A percentile compares a stretch with the other conserved stretches of the same genome.
Conservation (phyloP, 2,797 vertebrate genomes). For the Sebastes ruberrimus region DNA sequence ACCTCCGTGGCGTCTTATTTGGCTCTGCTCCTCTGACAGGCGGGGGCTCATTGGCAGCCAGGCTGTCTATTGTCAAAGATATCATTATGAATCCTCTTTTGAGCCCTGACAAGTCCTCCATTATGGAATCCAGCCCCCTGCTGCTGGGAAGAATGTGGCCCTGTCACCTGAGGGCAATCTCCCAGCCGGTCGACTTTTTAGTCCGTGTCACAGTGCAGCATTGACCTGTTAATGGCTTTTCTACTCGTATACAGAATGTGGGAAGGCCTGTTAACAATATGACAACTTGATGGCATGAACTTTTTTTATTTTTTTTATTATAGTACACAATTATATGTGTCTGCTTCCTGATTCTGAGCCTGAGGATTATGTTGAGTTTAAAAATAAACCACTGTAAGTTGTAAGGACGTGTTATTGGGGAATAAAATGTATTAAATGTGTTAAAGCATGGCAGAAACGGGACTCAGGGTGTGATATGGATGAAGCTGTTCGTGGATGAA, state of each 20-base stretch:
- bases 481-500: slow-evolving; percentile 30
- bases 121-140: slow-evolving; percentile 57
- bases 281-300: slow-evolving; percentile 45
- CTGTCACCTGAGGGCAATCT: slow-evolving; percentile 74
- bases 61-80: slow-evolving; percentile 70
- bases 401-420: not conserved
- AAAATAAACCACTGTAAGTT: not conserved
- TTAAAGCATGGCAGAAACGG: not conserved
- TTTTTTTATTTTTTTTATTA: slow-evolving; percentile 8
- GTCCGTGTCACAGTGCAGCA: slow-evolving; percentile 45
- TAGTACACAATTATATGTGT: slow-evolving; percentile 12
- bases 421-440: slow-evolving; percentile 14
- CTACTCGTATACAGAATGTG: slow-evolving; percentile 31
- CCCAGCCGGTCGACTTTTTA: slow-evolving; percentile 44
- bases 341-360: slow-evolving; percentile 1
- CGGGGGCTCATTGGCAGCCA: slow-evolving; percentile 67
- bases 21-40: slow-evolving; percentile 55
- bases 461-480: slow-evolving; percentile 11
- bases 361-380: not conserved
- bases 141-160: slow-evolving; percentile 48
- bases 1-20: slow-evolving; percentile 36
- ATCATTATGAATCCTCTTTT: slow-evolving; percentile 73
- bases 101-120: slow-evolving; percentile 70
- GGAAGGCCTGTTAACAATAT: slow-evolving; percentile 42
- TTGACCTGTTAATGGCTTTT: slow-evolving; percentile 69